Evolutionary conservation across 2,113 vertebrate species (phyloP).

Genomic region (Pycnonotus jocosus): DNA sequence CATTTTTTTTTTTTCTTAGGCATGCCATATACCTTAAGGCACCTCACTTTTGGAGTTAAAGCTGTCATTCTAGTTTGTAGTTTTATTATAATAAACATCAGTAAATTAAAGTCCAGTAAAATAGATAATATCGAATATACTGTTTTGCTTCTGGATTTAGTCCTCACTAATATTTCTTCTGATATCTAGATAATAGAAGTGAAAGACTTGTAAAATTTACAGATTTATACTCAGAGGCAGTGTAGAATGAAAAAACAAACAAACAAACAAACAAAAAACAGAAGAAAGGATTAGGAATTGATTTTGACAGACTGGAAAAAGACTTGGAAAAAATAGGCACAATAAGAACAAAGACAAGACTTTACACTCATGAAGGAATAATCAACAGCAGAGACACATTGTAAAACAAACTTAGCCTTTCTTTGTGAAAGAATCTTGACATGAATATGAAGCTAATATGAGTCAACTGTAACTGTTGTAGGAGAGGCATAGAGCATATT

Average conservation of each 20-base stretch:
- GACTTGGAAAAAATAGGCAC: neutral
- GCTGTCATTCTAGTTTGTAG: neutral
- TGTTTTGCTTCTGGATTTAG: neutral
- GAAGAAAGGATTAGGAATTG: neutral
- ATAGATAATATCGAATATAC: neutral
- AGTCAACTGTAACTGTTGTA: neutral
- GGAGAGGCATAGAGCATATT: neutral
- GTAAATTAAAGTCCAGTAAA: neutral
- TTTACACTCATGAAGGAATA: neutral
- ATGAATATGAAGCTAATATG: neutral
- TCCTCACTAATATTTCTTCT: neutral
- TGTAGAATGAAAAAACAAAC: too few relatives aligned
- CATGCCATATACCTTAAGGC: neutral
- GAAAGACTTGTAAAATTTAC: neutral
- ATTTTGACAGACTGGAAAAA: neutral
- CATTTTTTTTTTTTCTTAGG: neutral
- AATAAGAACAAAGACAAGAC: neutral
- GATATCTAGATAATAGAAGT: neutral
- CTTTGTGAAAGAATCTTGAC: neutral
- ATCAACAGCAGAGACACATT: neutral
- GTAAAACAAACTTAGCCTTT: neutral
- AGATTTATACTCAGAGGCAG: neutral
- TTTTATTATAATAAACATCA: neutral
- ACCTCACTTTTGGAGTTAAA: neutral
- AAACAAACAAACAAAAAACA: too few relatives aligned